Evolutionary conservation across 2,888 invertebrate species (phyloP), one percentile per base, ranked within the genome.

Genomic region (Xylocampa areola): DNA sequence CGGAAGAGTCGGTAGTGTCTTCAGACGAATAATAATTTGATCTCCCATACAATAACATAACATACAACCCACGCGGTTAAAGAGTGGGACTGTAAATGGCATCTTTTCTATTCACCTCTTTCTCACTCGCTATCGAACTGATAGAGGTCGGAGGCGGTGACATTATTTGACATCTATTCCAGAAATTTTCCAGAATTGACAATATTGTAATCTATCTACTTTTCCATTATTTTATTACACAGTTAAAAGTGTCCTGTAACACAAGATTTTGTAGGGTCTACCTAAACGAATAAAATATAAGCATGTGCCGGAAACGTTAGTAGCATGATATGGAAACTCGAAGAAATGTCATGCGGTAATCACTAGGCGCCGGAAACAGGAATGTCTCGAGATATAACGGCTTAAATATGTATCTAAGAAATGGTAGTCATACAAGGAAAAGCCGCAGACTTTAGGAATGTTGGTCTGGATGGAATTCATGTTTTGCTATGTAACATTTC

Each of bases 301-400:
- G 33, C 68, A 55, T 45, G 47, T 68, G 50, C 72, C 64, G 72
- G 75, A 73, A 67, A 63, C 53, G 54, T 63, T 59, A 39, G 40
- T 52, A 53, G 52, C 58, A 61, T 60, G 44, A 58, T 58, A 60
- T 35, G 60, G 62, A 73, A 73, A 68, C 58, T 70, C 59, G 50
- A 49, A 72, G 67, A 60, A 59, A 74, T 66, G 58, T 70, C 71
- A 52, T 72, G 53, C 36, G 39, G 51, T 63, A 53, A 60, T 67
- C 63, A 67, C 63, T 48, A 47, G 58, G 50, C 68, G 62, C 76
- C 76, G 76, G 76, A 73, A 75, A 73, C 73, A 63, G 33, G 54
- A 75, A 73, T 71, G 65, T 68, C 60, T 68, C 51, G 39, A 51
- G 65, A 53, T 59, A 58, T 74, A 70, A 70, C 57, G 48, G 57